A percentile compares a stretch with the other conserved stretches of the same genome.
These are phyloP conservation scores for Noturus placidus DNA, from an alignment of 2,113 vertebrate genomes.

Conservation along the genomic window DNA sequence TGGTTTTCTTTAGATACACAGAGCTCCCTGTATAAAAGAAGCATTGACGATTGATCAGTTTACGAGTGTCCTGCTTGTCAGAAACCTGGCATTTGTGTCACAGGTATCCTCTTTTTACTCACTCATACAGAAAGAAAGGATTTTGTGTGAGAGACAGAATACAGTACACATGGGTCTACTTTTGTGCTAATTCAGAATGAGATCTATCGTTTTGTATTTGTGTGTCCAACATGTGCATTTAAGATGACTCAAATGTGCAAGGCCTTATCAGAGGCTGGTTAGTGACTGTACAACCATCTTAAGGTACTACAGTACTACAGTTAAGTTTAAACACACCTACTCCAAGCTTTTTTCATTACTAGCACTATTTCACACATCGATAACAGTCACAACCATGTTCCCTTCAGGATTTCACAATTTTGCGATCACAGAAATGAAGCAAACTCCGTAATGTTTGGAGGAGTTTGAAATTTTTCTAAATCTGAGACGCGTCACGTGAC, in stretches of 20 bases:
- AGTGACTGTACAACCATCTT: neutral
- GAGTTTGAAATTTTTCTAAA: too few species aligned
- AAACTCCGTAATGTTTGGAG: too few species aligned
- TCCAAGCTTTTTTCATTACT: neutral
- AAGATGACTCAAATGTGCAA: slow-evolving; percentile 10
- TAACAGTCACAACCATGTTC: neutral
- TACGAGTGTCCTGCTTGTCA: slow-evolving; percentile 14
- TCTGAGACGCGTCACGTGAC: too few species aligned
- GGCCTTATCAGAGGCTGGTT: neutral
- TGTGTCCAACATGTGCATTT: slow-evolving; percentile 19
- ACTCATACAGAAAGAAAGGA: slow-evolving; percentile 7
- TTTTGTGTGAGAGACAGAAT: slow-evolving; percentile 13
- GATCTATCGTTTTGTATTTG: neutral
- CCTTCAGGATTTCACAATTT: too few species aligned
- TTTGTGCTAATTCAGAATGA: slow-evolving; percentile 10
- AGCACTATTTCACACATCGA: neutral
- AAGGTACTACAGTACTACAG: neutral
- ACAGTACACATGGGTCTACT: neutral
- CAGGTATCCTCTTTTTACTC: neutral
- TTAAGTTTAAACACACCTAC: neutral
- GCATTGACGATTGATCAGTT: slow-evolving; percentile 58
- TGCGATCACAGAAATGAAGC: too few species aligned
- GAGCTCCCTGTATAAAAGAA: slow-evolving; percentile 58
- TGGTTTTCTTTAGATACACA: slow-evolving; percentile 61
- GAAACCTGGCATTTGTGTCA: slow-evolving; percentile 20